Base-by-base conservation (phyloP, 2,797 vertebrate genomes). In the Chelon auratus region DNA sequence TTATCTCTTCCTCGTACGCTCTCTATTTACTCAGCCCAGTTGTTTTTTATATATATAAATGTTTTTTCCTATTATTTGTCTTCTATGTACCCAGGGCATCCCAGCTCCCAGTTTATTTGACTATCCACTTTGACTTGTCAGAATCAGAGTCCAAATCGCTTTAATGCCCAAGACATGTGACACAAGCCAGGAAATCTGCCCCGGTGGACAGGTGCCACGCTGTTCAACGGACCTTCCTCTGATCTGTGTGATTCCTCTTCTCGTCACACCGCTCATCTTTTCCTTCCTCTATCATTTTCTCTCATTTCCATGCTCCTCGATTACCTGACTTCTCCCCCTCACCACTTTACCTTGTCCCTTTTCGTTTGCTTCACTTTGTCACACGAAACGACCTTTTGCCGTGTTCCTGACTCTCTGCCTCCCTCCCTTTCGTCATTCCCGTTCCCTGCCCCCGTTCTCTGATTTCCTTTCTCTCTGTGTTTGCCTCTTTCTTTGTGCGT, bases 381-480 rank as follows among this genome's bases (percentile, higher is more conserved):
- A 75, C 81, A 69, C 61, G 12, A 26, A 82, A 58, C 74, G 71
- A 79, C 81, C 80, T 76, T 80, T 79, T 30, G 52, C 56, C 61
- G 39, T 33, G 50, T 73, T 62, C 59, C 53, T 8, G 55, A 30
- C 62, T 53, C 58, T 51, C 54, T 8, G 17, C 12, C 52, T 69
- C 24, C 33, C 52, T 69, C 33, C 33, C 48, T 50, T 26, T 40
- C 9, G 9, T 56, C 64, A 18, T 64, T 66, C 22, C 43, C 43
- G 50, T 54, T 54, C 37, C 59, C 26, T 42, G 11, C 15, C 37
- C 55, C 52, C 52, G 40, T 45, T 58, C 58, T 47, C 45, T 47
- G 42, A 57, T 75, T 78, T 57, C n/a, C n/a, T 18, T n/a, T 60
- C 26, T 61, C 45, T 62, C n/a, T 17, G 5, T 26, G n/a, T 65